A percentile compares a stretch with the other conserved stretches of the same genome.
Conservation (phyloP, 2,888 invertebrate species). For the Sesia bembeciformis region DNA sequence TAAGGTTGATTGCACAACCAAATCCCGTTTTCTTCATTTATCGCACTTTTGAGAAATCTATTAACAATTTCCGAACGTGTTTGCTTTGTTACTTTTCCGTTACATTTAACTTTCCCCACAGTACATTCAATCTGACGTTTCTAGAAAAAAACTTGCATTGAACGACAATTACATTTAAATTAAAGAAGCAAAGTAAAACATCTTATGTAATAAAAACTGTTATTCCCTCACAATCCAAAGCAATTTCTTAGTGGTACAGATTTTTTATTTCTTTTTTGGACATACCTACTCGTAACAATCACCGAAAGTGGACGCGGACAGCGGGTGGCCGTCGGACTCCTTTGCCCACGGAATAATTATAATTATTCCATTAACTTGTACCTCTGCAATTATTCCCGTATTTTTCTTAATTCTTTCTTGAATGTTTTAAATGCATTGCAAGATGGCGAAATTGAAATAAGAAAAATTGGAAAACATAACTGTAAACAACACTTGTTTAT, state of each 20-base stretch:
- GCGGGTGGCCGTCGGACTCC: constrained; percentile 67
- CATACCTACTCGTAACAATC: constrained; percentile 41
- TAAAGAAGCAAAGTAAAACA: neutral
- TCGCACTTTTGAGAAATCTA: too few relatives aligned
- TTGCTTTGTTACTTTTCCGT: too few relatives aligned
- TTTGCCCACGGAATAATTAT: constrained; percentile 60
- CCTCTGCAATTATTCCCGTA: constrained; percentile 51
- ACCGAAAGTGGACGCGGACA: constrained; percentile 41
- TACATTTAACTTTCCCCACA: neutral
- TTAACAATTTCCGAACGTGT: too few relatives aligned
- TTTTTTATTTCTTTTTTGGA: constrained; percentile 69
- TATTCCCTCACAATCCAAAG: constrained; percentile 38
- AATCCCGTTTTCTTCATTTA: too few relatives aligned
- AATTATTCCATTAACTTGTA: constrained; percentile 70
- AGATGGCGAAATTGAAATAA: too few relatives aligned
- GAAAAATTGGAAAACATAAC: too few relatives aligned
- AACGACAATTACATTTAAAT: neutral
- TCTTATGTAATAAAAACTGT: neutral
- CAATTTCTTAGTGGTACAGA: constrained; percentile 47
- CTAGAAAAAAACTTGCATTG: neutral
- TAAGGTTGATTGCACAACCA: too few relatives aligned
- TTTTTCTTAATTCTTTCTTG: constrained; percentile 3
- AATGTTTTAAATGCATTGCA: neutral
- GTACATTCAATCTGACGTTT: neutral
- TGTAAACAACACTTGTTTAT: too few relatives aligned